These are phyloP conservation scores for Manis javanica DNA, from an alignment of 2,797 vertebrate genomes.

Conservation along the genomic window DNA sequence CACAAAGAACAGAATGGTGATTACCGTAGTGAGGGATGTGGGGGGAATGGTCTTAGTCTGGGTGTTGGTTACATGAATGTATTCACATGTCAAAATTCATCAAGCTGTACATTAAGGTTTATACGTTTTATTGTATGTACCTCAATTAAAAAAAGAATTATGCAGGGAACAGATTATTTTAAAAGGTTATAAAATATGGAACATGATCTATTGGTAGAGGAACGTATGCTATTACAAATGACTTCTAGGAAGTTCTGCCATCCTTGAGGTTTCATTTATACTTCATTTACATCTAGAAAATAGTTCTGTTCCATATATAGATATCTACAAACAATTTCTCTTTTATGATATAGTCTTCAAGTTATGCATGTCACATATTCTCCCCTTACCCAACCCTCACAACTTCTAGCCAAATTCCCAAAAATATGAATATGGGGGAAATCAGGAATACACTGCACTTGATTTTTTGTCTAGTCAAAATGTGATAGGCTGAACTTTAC, in stretches of 20 bases:
- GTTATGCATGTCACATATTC: not conserved
- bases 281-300: conserved; percentile 6
- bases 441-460: not conserved
- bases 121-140: too few relatives aligned
- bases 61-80: too few relatives aligned
- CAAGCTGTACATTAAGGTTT: too few relatives aligned
- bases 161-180: not conserved
- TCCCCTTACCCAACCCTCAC: not conserved
- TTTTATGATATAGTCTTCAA: not conserved
- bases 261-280: not conserved
- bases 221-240: not conserved
- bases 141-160: too few relatives aligned
- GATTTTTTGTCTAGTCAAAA: not conserved
- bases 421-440: not conserved
- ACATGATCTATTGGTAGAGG: not conserved
- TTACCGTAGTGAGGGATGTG: too few relatives aligned
- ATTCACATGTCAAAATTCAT: too few relatives aligned
- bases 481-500: conserved; percentile 13
- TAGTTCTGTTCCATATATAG: not conserved
- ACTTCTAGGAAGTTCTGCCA: not conserved
- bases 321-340: not conserved
- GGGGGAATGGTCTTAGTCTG: too few relatives aligned
- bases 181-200: not conserved
- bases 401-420: conserved; percentile 15
- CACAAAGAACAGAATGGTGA: too few relatives aligned